phyloP scores from a whole-genome alignment of 2,113 vertebrate genomes.

The Oceanodroma tethys region DNA sequence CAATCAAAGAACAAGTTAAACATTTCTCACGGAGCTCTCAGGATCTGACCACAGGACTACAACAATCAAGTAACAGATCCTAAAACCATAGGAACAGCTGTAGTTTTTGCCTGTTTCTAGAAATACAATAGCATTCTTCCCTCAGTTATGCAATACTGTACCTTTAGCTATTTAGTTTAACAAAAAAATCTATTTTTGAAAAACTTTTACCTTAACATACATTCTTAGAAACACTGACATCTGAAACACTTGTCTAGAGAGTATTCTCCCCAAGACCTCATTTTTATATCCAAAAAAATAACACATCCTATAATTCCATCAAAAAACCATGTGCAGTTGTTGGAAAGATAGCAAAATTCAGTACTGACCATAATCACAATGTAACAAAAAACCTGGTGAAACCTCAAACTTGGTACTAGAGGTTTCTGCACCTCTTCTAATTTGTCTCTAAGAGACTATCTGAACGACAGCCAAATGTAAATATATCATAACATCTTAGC shows the following conservation, averaged over 20 bases:
- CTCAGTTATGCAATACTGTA: not conserved
- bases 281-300: not conserved
- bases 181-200: not conserved
- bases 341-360: not conserved
- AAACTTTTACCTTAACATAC: not conserved
- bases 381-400: not conserved
- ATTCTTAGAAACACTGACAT: not conserved
- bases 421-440: conserved; percentile 30
- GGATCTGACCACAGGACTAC: not conserved
- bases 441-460: conserved; percentile 70
- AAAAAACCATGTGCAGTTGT: not conserved
- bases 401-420: not conserved
- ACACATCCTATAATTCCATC: not conserved
- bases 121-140: not conserved
- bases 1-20: not conserved
- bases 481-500: conserved; percentile 39
- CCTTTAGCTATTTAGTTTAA: not conserved
- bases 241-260: not conserved
- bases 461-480: conserved; percentile 66
- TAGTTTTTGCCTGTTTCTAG: not conserved
- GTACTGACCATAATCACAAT: not conserved
- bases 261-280: not conserved
- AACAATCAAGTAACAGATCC: not conserved
- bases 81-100: not conserved
- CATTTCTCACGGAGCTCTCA: not conserved